Evolutionary conservation across 2,113 vertebrate species (phyloP).

Genomic region (Cavia porcellus): DNA sequence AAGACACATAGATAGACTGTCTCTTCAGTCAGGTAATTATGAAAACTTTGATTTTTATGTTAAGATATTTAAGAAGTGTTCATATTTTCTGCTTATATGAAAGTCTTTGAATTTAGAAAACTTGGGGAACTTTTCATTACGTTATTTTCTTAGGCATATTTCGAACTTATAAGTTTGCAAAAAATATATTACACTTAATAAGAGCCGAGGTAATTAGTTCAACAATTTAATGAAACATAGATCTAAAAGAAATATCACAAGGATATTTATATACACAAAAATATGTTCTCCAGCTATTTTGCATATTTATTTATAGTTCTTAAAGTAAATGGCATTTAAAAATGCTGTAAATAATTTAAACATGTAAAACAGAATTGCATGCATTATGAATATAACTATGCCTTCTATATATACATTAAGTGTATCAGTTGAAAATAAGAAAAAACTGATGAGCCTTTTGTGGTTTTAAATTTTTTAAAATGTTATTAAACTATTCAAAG

Average conservation of each 20-base stretch:
- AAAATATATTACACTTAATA: neutral
- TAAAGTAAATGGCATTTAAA: slow-evolving; percentile 19
- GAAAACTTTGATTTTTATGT: neutral
- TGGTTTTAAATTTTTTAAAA: neutral
- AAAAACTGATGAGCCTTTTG: neutral
- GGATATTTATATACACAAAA: neutral
- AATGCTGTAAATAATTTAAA: slow-evolving; percentile 13
- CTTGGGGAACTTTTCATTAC: neutral
- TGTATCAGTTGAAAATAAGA: neutral
- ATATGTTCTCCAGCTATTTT: neutral
- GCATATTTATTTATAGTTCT: slow-evolving; percentile 13
- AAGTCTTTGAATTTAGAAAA: neutral
- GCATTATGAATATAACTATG: neutral
- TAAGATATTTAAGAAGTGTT: neutral
- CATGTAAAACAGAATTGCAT: neutral
- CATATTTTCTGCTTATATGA: neutral
- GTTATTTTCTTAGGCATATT: neutral
- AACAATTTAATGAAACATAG: neutral
- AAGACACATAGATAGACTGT: neutral
- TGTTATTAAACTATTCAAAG: neutral
- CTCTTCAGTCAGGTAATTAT: neutral
- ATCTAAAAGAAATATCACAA: neutral
- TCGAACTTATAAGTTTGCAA: neutral
- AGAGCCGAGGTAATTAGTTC: neutral
- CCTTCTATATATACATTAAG: neutral